These are phyloP conservation scores for Sebastes paucispinis DNA, from an alignment of 2,797 vertebrate species.

Conservation along the genomic window DNA sequence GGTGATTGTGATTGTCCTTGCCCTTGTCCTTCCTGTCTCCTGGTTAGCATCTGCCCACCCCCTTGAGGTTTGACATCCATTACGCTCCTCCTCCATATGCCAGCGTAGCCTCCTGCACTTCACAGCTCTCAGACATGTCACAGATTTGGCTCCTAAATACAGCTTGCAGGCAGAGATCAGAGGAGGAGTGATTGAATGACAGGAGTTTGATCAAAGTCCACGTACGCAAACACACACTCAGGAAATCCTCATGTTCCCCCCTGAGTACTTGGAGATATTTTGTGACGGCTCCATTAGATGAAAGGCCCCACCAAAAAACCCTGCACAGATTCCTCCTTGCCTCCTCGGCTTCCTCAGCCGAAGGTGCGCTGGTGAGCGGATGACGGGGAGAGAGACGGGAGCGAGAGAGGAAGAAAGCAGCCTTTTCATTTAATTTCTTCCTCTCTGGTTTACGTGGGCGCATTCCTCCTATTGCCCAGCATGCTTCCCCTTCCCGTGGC, in stretches of 20 bases:
- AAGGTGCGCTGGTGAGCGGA: conserved; percentile 22
- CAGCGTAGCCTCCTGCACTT: conserved; percentile 46
- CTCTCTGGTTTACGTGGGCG: conserved; percentile 36
- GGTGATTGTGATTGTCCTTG: conserved; percentile 43
- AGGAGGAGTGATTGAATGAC: conserved; percentile 66
- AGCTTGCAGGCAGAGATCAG: conserved; percentile 69
- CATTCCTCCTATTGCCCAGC: conserved; percentile 45
- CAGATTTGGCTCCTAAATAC: conserved; percentile 65
- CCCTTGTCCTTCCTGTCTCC: conserved; percentile 52
- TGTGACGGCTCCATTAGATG: conserved; percentile 50
- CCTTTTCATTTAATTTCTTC: conserved; percentile 40
- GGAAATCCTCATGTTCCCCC: conserved; percentile 53
- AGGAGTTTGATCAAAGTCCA: conserved; percentile 65
- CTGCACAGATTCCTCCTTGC: conserved; percentile 44
- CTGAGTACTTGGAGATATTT: conserved; percentile 38
- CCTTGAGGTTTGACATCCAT: conserved; percentile 62
- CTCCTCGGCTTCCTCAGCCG: conserved; percentile 36
- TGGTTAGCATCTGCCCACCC: conserved; percentile 58
- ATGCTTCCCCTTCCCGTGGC: conserved; percentile 47
- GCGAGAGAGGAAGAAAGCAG: conserved; percentile 21
- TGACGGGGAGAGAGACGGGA: conserved; percentile 22
- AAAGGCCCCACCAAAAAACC: conserved; percentile 37
- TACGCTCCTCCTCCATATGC: conserved; percentile 47
- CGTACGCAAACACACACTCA: conserved; percentile 17
- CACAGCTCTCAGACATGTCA: conserved; percentile 60